Base-by-base conservation (phyloP, 2,888 invertebrate genomes). In the Pseudoips prasinana region DNA sequence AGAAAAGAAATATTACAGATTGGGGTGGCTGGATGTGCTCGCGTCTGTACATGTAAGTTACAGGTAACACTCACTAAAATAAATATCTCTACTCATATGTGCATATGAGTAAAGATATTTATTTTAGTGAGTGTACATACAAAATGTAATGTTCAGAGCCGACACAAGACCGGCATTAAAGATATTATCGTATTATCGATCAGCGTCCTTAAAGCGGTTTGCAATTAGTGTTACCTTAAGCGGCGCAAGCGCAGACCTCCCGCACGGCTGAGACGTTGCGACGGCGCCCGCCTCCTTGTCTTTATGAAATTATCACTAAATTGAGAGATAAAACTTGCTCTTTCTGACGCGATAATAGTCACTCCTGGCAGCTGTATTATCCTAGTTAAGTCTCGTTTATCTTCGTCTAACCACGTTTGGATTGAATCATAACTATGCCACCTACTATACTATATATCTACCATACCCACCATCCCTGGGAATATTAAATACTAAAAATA, bases 221-320 rank as follows among this genome's bases (percentile, higher is more conserved):
- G 79, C 78, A 84, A 83, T 85, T 83, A 82, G 81, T 73, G 74
- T 73, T 67, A 58, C 60, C 52, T 60, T 63, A 64, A 58, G 46
- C 53, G 53, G 55, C 35, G 51, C 51, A 50, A 56, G 51, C 66
- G 62, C 61, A 56, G 85, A 85, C 83, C 84, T 71, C 72, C 80
- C 82, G 78, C 66, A 65, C n/a, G 54, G 58, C 54, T 58, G 49
- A 47, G 47, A 46, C 44, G 56, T 56, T 50, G 58, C 60, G 49
- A 50, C 52, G 62, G 65, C 65, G 68, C 69, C 31, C 73, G 72
- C 69, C 64, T 57, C 42, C 56, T 51, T 46, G 50, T 56, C 55
- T 73, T 79, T 77, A 80, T 79, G 75, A 77, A 85, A 81, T 82
- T 78, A 85, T 79, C 79, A 72, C 73, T 73, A 73, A 81, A 84